Conservation (phyloP, 2,113 vertebrate genomes). For the Phrynocephalus versicolor region DNA sequence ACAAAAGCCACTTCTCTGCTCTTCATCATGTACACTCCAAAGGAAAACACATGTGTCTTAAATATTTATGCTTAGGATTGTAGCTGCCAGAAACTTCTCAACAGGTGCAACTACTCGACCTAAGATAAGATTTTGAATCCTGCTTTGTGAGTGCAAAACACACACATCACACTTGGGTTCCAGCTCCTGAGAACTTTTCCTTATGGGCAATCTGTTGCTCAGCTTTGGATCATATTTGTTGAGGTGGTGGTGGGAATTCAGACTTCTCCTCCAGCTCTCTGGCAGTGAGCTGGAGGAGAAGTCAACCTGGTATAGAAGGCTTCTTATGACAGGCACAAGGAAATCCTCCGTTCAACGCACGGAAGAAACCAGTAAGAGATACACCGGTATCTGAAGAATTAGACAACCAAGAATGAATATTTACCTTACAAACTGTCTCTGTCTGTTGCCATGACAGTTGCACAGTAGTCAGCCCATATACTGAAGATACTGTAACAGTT, state of each 20-base stretch:
- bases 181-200: not conserved
- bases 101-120: not conserved
- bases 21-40: not conserved
- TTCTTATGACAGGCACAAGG: not conserved
- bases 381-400: slow-evolving; percentile 3
- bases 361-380: not conserved
- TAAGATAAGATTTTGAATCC: not conserved
- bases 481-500: not conserved
- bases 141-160: not conserved
- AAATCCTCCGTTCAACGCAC: not conserved
- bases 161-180: not conserved
- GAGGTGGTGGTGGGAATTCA: not conserved
- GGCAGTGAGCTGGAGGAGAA: not conserved
- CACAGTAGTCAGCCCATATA: not conserved
- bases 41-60: not conserved
- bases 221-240: not conserved
- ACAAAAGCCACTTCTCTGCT: not conserved
- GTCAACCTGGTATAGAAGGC: not conserved
- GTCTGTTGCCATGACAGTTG: slow-evolving; percentile 30
- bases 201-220: not conserved
- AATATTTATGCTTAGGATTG: not conserved
- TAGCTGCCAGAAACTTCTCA: not conserved
- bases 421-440: slow-evolving; percentile 19
- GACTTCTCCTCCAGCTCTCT: no score
- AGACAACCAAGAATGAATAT: slow-evolving; percentile 34